A percentile compares a stretch with the other conserved stretches of the same genome.
Evolutionary conservation across 2,113 vertebrate species (phyloP).

Genomic region (Neoarius graeffei): DNA sequence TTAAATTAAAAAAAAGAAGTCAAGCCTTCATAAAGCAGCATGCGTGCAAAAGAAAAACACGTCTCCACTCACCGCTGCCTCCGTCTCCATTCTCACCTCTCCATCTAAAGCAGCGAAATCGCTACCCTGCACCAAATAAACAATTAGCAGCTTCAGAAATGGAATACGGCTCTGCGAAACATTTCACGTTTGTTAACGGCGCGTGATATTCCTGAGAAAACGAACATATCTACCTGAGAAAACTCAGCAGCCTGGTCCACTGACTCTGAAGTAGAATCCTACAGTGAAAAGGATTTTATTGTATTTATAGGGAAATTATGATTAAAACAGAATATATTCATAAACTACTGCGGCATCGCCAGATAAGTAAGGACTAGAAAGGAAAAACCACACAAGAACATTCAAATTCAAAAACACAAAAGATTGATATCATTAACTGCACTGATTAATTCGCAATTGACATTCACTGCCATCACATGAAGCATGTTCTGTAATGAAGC

Average conservation of each 20-base stretch:
- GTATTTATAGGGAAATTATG: not conserved
- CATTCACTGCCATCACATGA: not conserved
- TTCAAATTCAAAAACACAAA: not conserved
- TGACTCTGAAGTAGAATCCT: constrained; percentile 28
- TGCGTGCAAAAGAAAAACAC: not conserved
- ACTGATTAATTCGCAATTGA: not conserved
- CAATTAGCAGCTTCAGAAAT: not conserved
- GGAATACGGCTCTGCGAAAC: not conserved
- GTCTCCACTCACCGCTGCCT: constrained; percentile 47
- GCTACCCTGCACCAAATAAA: constrained; percentile 21
- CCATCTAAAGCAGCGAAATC: constrained; percentile 43
- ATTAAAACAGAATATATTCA: not conserved
- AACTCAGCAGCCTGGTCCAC: constrained; percentile 21
- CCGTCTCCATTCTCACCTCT: constrained; percentile 48
- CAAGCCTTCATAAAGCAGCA: too few species aligned
- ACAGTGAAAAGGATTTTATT: not conserved
- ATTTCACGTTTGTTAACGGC: not conserved
- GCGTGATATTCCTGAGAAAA: not conserved
- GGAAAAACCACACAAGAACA: not conserved
- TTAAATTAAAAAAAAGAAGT: not conserved
- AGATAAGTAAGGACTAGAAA: not conserved
- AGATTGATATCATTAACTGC: not conserved
- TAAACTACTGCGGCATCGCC: not conserved
- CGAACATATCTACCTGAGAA: constrained; percentile 22
- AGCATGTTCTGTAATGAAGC: not conserved